Conservation (phyloP, 2,888 invertebrate species). For the Leucoptera coffeella region DNA sequence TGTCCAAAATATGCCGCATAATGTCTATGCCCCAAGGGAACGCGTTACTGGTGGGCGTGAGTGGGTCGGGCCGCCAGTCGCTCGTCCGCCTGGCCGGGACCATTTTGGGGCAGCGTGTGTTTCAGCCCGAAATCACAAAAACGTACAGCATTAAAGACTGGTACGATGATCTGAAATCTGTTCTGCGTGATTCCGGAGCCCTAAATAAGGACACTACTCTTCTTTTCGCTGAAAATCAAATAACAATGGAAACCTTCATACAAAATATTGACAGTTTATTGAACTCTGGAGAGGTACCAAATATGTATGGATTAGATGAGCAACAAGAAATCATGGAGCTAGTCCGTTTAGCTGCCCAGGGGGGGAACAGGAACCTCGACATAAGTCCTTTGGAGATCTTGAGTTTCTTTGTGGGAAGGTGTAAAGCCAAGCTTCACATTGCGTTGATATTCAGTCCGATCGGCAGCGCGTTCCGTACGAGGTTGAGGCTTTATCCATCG, state of each 20-base stretch:
- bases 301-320: constrained; percentile 77
- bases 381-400: constrained; percentile 70
- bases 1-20: constrained; percentile 75
- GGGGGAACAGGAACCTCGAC: constrained; percentile 74
- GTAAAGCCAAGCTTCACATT: constrained; percentile 74
- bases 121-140: constrained; percentile 77
- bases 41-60: constrained; percentile 74
- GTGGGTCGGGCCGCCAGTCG: constrained; percentile 81
- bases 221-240: constrained; percentile 74
- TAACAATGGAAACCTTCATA: constrained; percentile 73
- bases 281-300: constrained; percentile 84
- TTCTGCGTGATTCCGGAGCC: constrained; percentile 65
- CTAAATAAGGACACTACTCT: constrained; percentile 68
- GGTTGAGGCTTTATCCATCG: constrained; percentile 74
- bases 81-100: constrained; percentile 66
- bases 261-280: constrained; percentile 79
- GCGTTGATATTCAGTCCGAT: constrained; percentile 83
- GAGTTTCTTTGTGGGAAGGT: constrained; percentile 69
- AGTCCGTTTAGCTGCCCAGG: constrained; percentile 64
- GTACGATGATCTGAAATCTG: constrained; percentile 74
- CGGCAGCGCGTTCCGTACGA: constrained; percentile 70
- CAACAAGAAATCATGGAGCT: constrained; percentile 77
- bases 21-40: constrained; percentile 73
- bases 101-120: constrained; percentile 54
- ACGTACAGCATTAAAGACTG: constrained; percentile 72